Base-by-base conservation (phyloP, 2,113 vertebrate species). In the Hydropotes inermis region DNA sequence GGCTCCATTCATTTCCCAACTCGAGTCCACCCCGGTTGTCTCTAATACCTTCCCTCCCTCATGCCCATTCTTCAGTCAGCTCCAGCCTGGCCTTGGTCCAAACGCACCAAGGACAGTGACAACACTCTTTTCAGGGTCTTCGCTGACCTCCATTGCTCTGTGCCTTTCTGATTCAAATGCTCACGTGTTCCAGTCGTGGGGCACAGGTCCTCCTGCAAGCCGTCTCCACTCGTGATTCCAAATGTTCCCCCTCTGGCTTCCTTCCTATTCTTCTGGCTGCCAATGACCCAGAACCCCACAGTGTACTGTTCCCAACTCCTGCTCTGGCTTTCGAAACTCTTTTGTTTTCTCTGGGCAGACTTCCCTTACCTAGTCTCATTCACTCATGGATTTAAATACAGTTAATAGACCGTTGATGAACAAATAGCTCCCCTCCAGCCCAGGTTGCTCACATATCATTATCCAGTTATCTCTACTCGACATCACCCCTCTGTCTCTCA, bases 171-270 rank as follows among this genome's bases (percentile, higher is more conserved):
- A n/a, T 8, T 4, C 7, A 4, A 11, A 14, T 2, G 81, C 5
- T 39, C 25, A 7, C 0, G 0, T 6, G 14, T 21, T 79, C 52
- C 21, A 23, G 13, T 17, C 61, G n/a, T 21, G 28, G 9, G 47
- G 28, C 74, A 39, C n/a, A 9, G 57, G 57, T 87, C 50, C 50
- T 78, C 23, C 88, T 33, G 0, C 13, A 58, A 30, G 60, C 27
- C 30, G 52, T n/a, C 52, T 86, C 27, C 94, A 78, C 39, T 57
- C 95, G 84, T 81, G 93, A 17, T 60, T 96, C 93, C 60, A 7
- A 79, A 83, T 12, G 2, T 23, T 23, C 19, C 25, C 15, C 4
- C 52, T 25, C 39, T 52, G 85, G 82, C 57, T 96, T 52, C 64
- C 39, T 78, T n/a, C 76, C 87, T 58, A 50, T 3, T 57, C 50